Conservation (phyloP, 2,888 invertebrate species). For the Aleiodes alternator region DNA sequence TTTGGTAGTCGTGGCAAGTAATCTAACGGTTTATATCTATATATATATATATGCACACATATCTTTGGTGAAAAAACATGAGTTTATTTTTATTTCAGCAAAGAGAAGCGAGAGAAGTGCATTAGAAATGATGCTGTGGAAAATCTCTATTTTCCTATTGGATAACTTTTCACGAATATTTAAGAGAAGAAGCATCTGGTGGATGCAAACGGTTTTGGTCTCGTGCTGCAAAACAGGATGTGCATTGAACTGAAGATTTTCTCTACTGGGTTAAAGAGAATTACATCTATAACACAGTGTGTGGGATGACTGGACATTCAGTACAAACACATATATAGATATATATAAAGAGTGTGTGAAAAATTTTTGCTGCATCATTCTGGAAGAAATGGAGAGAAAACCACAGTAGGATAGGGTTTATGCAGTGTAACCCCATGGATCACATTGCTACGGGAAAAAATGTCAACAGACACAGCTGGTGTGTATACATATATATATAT, state of each 20-base stretch:
- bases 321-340: too few species aligned
- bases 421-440: slow-evolving; percentile 5
- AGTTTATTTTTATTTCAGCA: slow-evolving; percentile 40
- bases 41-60: neutral
- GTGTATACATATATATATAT: neutral
- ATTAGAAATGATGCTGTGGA: slow-evolving; percentile 52
- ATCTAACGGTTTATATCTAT: slow-evolving; percentile 16
- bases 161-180: too few species aligned
- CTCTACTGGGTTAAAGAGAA: slow-evolving; percentile 12
- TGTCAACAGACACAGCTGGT: slow-evolving; percentile 23
- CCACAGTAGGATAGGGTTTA: neutral
- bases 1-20: neutral
- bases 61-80: neutral
- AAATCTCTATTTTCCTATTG: too few species aligned
- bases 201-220: too few species aligned
- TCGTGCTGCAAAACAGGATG: neutral
- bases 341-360: neutral
- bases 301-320: slow-evolving; percentile 17
- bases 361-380: slow-evolving; percentile 16
- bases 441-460: neutral
- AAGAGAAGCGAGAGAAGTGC: slow-evolving; percentile 62
- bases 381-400: neutral
- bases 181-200: too few species aligned
- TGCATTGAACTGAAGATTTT: slow-evolving; percentile 1
- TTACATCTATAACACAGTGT: neutral